Evolutionary conservation across 2,888 invertebrate genomes (phyloP).

Genomic region (Mesochorus sp.): DNA sequence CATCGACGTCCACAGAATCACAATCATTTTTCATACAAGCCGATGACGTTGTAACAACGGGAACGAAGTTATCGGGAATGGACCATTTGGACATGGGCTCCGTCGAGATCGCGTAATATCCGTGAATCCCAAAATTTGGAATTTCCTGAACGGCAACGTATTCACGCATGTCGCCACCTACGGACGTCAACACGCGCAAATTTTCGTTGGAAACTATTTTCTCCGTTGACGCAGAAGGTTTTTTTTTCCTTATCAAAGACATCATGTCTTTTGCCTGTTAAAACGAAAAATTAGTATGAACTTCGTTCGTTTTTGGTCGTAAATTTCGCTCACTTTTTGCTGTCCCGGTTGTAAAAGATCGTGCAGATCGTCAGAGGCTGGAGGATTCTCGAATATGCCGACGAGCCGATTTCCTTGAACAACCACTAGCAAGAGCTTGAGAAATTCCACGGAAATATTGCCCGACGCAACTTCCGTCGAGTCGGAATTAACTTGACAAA

Average conservation of each 20-base stretch:
- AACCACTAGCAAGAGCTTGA: slow-evolving; percentile 82
- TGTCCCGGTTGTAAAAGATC: slow-evolving; percentile 70
- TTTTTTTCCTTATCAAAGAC: slow-evolving; percentile 51
- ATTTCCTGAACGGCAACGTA: slow-evolving; percentile 83
- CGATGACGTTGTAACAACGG: background rate
- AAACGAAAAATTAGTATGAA: background rate
- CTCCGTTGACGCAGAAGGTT: background rate
- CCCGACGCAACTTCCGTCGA: slow-evolving; percentile 56
- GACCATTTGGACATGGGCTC: slow-evolving; percentile 81
- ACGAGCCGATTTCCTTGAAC: slow-evolving; percentile 80
- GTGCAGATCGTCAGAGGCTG: slow-evolving; percentile 70
- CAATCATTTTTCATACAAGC: slow-evolving; percentile 44
- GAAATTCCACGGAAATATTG: slow-evolving; percentile 78
- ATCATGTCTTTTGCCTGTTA: slow-evolving; percentile 63
- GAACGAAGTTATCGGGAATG: background rate
- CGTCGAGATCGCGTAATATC: slow-evolving; percentile 83
- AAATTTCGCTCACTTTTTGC: slow-evolving; percentile 10
- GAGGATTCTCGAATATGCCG: slow-evolving; percentile 81
- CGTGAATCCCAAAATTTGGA: slow-evolving; percentile 83
- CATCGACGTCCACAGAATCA: background rate
- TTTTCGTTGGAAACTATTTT: slow-evolving; percentile 3
- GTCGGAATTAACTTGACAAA: slow-evolving; percentile 64
- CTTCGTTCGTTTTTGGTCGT: background rate
- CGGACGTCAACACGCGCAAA: slow-evolving; percentile 51
- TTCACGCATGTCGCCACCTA: slow-evolving; percentile 79